Conservation (phyloP, 2,797 vertebrate species). For the Mareca strepera region DNA sequence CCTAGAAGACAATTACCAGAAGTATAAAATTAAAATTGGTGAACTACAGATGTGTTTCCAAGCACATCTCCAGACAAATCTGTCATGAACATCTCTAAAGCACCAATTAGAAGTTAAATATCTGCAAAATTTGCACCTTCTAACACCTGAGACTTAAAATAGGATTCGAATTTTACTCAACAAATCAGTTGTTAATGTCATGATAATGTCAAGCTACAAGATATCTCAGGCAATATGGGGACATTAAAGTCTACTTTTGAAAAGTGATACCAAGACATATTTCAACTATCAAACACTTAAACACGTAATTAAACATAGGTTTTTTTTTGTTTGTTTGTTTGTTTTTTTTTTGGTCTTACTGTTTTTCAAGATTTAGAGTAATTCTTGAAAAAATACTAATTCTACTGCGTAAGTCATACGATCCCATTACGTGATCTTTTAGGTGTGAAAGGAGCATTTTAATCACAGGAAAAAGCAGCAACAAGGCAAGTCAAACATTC, state of each 20-base stretch:
- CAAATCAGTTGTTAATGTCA: neutral
- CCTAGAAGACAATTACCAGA: neutral
- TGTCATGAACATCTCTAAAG: neutral
- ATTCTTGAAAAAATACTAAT: neutral
- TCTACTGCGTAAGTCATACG: neutral
- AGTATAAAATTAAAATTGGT: neutral
- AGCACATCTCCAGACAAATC: neutral
- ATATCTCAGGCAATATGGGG: neutral
- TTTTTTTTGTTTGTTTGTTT: neutral
- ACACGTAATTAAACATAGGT: neutral
- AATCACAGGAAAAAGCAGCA: neutral
- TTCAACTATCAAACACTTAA: neutral
- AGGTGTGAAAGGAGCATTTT: neutral
- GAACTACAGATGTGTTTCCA: neutral
- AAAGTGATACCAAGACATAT: neutral
- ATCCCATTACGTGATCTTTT: neutral
- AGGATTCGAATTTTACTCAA: neutral
- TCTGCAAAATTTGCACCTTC: neutral
- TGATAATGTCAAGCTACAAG: neutral
- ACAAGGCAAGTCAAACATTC: neutral
- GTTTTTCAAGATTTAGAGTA: neutral
- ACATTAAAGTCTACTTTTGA: neutral
- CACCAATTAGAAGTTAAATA: neutral
- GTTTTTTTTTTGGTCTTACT: neutral
- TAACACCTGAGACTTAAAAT: neutral